Conservation (phyloP, 1,140 invertebrate species). For the Chymomyza costata region DNA sequence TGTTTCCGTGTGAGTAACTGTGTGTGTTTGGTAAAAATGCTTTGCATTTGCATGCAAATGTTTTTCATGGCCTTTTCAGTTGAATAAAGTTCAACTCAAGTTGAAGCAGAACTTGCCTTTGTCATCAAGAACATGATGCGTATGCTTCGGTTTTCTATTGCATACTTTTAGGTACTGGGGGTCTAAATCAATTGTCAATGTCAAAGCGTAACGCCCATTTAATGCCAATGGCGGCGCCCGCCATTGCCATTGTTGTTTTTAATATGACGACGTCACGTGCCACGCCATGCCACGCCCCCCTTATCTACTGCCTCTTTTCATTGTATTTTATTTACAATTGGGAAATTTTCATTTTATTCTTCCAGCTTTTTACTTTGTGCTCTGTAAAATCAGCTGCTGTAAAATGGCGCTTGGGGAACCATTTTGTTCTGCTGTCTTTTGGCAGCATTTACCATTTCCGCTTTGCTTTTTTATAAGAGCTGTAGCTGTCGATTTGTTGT, state of each 20-base stretch:
- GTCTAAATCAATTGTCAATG: conserved; percentile 23
- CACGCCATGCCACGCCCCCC: conserved; percentile 4
- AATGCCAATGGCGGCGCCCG: too few relatives aligned
- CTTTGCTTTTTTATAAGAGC: too few relatives aligned
- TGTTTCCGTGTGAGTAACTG: too few relatives aligned
- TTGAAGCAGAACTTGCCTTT: too few relatives aligned
- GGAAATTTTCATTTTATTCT: conserved; percentile 10
- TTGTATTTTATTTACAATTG: neutral
- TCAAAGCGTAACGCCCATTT: conserved; percentile 5
- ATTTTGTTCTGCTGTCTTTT: conserved; percentile 54
- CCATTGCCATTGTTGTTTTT: conserved; percentile 37
- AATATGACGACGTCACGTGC: conserved; percentile 39
- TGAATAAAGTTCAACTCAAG: neutral
- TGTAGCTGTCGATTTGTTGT: conserved; percentile 32
- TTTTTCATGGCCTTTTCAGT: conserved; percentile 44
- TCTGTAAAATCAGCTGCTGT: conserved; percentile 12
- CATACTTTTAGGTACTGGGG: neutral
- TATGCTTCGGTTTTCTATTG: too few relatives aligned
- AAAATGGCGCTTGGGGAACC: conserved; percentile 50
- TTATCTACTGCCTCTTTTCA: neutral
- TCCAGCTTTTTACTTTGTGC: conserved; percentile 24
- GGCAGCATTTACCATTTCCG: conserved; percentile 65
- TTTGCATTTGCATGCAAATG: conserved; percentile 68
- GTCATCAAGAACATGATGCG: too few relatives aligned
- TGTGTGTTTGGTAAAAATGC: too few relatives aligned